These are phyloP conservation scores for Mythimna lalbum DNA, from an alignment of 2,888 invertebrate species.

Conservation along the genomic window DNA sequence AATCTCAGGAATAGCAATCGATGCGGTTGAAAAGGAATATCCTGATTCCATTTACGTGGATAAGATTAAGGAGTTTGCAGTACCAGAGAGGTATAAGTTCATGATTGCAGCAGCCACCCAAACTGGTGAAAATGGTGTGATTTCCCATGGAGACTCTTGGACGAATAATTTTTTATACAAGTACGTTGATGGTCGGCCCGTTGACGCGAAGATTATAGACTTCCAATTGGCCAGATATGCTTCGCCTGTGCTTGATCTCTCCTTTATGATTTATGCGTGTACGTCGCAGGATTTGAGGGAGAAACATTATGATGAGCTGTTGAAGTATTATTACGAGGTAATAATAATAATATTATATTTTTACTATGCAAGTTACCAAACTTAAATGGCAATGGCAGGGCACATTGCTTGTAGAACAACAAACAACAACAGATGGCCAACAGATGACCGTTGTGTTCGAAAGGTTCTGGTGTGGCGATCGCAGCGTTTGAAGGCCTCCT, in stretches of 20 bases:
- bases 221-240: slow-evolving; percentile 92
- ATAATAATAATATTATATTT: neutral
- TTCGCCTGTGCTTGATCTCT: slow-evolving; percentile 90
- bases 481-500: no score
- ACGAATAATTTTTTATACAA: slow-evolving; percentile 93
- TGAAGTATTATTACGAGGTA: slow-evolving; percentile 90
- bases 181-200: slow-evolving; percentile 71
- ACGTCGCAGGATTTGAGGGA: slow-evolving; percentile 90
- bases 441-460: no score
- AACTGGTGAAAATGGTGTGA: slow-evolving; percentile 86
- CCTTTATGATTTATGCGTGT: slow-evolving; percentile 90
- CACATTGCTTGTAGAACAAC: no score
- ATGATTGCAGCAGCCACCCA: slow-evolving; percentile 82
- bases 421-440: no score
- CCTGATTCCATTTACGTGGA: slow-evolving; percentile 90
- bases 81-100: slow-evolving; percentile 88
- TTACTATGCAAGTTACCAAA: no score
- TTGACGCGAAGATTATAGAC: slow-evolving; percentile 92
- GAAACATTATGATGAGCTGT: slow-evolving; percentile 90
- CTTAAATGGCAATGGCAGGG: no score
- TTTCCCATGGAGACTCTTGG: slow-evolving; percentile 94
- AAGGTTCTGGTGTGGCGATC: no score
- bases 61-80: slow-evolving; percentile 88
- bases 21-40: slow-evolving; percentile 92
- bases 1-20: slow-evolving; percentile 89